Conservation (phyloP, 2,888 invertebrate species). For the Amiota mariae region DNA sequence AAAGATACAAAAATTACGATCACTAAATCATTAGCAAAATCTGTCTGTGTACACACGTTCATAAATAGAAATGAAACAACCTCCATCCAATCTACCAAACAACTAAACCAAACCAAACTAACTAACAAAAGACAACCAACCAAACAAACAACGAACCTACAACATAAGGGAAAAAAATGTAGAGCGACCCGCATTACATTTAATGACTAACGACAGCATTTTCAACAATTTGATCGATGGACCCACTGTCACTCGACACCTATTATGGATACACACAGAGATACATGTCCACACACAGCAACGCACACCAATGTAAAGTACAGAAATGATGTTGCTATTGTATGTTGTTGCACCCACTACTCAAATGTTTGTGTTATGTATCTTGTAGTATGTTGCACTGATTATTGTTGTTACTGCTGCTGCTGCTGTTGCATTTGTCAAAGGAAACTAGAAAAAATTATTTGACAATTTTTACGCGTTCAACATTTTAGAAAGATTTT, state of each 20-base stretch:
- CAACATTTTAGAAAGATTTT: conserved; percentile 6
- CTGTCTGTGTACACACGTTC: background rate
- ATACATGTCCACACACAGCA: background rate
- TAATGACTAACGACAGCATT: conserved; percentile 20
- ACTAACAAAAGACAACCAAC: background rate
- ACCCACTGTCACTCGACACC: conserved; percentile 27
- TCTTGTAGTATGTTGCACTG: conserved; percentile 9
- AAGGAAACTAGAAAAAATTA: conserved; percentile 16
- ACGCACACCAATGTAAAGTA: background rate
- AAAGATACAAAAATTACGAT: conserved; percentile 4
- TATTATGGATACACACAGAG: conserved; percentile 3
- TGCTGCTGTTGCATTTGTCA: conserved; percentile 16
- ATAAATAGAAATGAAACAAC: conserved; percentile 12
- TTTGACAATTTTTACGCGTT: conserved; percentile 27
- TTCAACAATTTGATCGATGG: conserved; percentile 25
- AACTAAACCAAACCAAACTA: background rate
- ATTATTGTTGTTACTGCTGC: conserved; percentile 15
- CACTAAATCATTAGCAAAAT: conserved; percentile 18
- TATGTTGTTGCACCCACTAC: conserved; percentile 11
- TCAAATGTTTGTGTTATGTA: background rate
- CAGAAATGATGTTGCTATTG: conserved; percentile 7
- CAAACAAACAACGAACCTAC: background rate
- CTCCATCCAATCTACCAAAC: background rate
- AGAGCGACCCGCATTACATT: conserved; percentile 26
- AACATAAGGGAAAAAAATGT: background rate